These are phyloP conservation scores for Thamnophis sirtalis DNA, from an alignment of 2,113 vertebrate species.

Conservation along the genomic window DNA sequence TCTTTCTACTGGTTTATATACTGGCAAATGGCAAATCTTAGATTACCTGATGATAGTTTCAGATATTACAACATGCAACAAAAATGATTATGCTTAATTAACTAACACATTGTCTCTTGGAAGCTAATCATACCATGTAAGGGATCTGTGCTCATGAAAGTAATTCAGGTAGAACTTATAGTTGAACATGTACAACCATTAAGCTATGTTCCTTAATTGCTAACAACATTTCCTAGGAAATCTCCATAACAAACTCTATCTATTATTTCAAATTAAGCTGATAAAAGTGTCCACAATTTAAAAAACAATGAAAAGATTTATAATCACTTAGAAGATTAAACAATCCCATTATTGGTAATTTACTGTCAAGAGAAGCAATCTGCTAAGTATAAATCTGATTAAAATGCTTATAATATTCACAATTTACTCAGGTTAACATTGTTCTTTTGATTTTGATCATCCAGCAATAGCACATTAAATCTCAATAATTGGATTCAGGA, in stretches of 20 bases:
- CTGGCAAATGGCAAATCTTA: not conserved
- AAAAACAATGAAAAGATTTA: not conserved
- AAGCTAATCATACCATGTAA: not conserved
- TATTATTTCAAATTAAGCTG: not conserved
- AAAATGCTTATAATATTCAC: not conserved
- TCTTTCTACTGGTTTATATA: not conserved
- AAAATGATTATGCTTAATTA: not conserved
- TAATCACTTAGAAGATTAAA: not conserved
- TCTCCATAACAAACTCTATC: not conserved
- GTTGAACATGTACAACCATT: not conserved
- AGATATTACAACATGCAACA: not conserved
- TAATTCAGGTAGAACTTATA: not conserved
- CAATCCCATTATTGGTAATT: not conserved
- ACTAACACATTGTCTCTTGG: not conserved
- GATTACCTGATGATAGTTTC: not conserved
- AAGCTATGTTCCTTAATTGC: not conserved
- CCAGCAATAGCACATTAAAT: not conserved
- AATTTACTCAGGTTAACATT: not conserved
- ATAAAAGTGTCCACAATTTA: not conserved
- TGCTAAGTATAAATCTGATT: constrained; percentile 12
- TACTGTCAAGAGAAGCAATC: not conserved
- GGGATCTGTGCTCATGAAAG: not conserved
- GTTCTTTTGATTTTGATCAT: not conserved
- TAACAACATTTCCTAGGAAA: not conserved
- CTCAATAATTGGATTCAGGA: not conserved